Evolutionary conservation across 1,140 invertebrate genomes (phyloP).

Genomic region (Drosophila prosaltans): DNA sequence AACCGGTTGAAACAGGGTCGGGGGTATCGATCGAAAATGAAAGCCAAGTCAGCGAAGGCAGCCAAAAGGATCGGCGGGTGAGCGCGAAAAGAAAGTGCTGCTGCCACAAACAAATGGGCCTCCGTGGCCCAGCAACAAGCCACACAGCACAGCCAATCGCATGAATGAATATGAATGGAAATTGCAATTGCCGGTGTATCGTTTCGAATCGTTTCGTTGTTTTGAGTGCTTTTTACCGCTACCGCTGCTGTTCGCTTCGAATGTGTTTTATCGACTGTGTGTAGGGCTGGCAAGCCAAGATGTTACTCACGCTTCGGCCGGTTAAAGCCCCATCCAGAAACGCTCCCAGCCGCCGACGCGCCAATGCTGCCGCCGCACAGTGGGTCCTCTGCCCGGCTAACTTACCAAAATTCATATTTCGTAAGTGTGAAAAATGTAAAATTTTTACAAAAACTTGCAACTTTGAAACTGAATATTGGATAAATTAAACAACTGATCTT

Average conservation of each 20-base stretch:
- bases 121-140: conserved; percentile 36
- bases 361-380: neutral
- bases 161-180: conserved; percentile 70
- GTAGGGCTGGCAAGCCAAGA: conserved; percentile 53
- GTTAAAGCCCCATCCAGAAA: conserved; percentile 42
- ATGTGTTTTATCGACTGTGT: conserved; percentile 78
- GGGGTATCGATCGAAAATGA: conserved; percentile 56
- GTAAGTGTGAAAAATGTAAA: too few relatives aligned
- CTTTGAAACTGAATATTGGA: too few relatives aligned
- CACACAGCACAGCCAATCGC: conserved; percentile 27
- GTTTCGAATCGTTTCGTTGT: conserved; percentile 15
- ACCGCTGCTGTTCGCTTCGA: conserved; percentile 73
- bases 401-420: too few relatives aligned
- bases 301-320: conserved; percentile 50
- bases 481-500: too few relatives aligned
- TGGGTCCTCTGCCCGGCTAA: too few relatives aligned
- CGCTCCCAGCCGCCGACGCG: conserved; percentile 20
- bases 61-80: conserved; percentile 57
- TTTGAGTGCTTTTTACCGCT: conserved; percentile 39
- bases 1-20: conserved; percentile 55
- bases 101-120: conserved; percentile 37
- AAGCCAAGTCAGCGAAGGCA: conserved; percentile 38
- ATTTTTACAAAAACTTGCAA: too few relatives aligned
- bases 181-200: conserved; percentile 49
- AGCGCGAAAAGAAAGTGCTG: conserved; percentile 47